Evolutionary conservation across 2,113 vertebrate genomes (phyloP), one percentile per base, ranked within the genome.

Genomic region (Thalassarche chlororhynchos): DNA sequence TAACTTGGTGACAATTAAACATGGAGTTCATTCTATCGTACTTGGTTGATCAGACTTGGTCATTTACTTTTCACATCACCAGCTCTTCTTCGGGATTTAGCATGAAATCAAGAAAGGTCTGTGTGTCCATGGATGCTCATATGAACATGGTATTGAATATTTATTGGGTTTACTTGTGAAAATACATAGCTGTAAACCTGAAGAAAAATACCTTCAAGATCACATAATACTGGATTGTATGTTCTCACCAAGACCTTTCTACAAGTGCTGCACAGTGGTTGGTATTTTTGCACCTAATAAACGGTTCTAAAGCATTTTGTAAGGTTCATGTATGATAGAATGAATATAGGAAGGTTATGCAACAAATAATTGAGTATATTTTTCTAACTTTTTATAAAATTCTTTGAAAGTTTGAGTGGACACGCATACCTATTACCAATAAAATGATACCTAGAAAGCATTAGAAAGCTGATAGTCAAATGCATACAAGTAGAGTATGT

Each of bases 351-450:
- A 92, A 96, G 91, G 96, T 81, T 96, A 86, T 93, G 86, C 40
- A 97, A 91, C 87, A 97, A 88, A 98, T 98, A 96, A 96, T 32
- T 92, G 94, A 98, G 84, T 98, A 93, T 98, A 98, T 97, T 98
- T 98, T 98, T 98, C 93, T 98, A 98, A 94, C 98, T 98, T 98
- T 98, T 98, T 98, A 90, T 98, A 98, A 91, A 95, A 76, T 68
- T 47, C 68, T 85, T 93, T 92, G 66, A 49, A 92, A 93, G 75
- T 94, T 95, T 93, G 89, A 95, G 92, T 97, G 93, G 74, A 89
- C 49, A 47, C 24, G 15, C 78, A 68, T 86, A 72, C 17, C 77
- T 92, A 2, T 68, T 95, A 44, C 47, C 75, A 78, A 66, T 89
- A 71, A 93, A 93, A 69, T 72, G 87, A 57, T 96, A 49, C 51